phyloP scores from a whole-genome alignment of 2,797 vertebrate species.

The Takifugu ocellatus region DNA sequence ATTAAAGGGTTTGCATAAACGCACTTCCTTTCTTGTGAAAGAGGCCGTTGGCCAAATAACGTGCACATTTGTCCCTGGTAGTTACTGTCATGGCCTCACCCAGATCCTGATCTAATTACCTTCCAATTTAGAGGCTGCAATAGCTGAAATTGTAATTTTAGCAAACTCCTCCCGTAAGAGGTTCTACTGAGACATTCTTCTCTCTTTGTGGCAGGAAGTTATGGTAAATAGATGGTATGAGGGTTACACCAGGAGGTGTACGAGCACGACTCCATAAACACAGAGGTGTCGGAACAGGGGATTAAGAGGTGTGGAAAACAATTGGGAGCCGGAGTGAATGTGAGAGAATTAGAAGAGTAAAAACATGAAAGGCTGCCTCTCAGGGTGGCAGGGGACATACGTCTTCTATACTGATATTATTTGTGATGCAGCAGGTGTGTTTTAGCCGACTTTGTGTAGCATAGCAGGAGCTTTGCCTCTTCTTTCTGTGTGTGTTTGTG shows the following conservation, averaged over 20 bases:
- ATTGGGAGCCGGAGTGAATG: conserved; percentile 38
- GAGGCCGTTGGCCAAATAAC: too few relatives aligned
- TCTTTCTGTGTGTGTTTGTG: conserved; percentile 5
- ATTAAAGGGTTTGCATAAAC: too few relatives aligned
- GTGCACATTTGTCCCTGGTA: too few relatives aligned
- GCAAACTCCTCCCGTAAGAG: background rate
- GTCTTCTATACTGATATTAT: too few relatives aligned
- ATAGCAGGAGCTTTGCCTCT: background rate
- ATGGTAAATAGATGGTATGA: conserved; percentile 11
- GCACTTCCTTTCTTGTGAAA: too few relatives aligned
- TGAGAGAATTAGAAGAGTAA: conserved; percentile 17
- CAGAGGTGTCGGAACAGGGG: conserved; percentile 20
- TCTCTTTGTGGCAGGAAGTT: background rate
- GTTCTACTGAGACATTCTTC: background rate
- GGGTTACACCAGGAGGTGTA: conserved; percentile 19
- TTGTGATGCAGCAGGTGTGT: too few relatives aligned
- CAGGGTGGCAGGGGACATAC: conserved; percentile 8
- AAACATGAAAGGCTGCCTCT: conserved; percentile 34
- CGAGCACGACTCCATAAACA: conserved; percentile 43
- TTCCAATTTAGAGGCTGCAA: too few relatives aligned
- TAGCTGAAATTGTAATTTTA: too few relatives aligned
- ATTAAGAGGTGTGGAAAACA: conserved; percentile 44
- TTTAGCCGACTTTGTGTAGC: too few relatives aligned
- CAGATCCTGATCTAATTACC: too few relatives aligned
- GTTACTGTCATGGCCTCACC: too few relatives aligned